phyloP scores from a whole-genome alignment of 2,797 vertebrate genomes.

The Artibeus lituratus region DNA sequence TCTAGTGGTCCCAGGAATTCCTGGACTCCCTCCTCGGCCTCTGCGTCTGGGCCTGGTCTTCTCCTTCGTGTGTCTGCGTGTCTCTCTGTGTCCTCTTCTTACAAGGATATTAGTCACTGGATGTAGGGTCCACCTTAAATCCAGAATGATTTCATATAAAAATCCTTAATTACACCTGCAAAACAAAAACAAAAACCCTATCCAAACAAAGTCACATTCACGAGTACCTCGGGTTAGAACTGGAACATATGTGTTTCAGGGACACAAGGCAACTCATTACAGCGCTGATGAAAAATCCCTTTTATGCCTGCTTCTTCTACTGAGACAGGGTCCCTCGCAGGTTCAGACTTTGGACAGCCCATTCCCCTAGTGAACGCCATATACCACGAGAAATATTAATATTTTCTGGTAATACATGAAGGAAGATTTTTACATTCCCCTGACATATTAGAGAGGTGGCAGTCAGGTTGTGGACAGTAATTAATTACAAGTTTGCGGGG shows the following conservation, averaged over 20 bases:
- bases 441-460: neutral
- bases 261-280: neutral
- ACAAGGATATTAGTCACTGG: neutral
- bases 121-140: neutral
- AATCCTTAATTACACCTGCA: neutral
- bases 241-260: neutral
- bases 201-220: conserved; percentile 8
- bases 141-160: neutral
- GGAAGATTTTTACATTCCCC: neutral
- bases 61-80: neutral
- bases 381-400: neutral
- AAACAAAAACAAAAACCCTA: neutral
- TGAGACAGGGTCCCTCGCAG: neutral
- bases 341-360: neutral
- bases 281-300: neutral
- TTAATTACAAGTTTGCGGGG: neutral
- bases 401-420: neutral
- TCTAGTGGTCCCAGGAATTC: neutral
- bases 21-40: neutral
- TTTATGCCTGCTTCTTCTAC: neutral
- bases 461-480: neutral
- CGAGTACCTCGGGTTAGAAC: neutral
- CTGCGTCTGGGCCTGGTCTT: neutral
- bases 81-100: neutral
- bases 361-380: neutral